A percentile compares a stretch with the other conserved stretches of the same genome.
phyloP scores from a whole-genome alignment of 1,140 invertebrate genomes.

The Holcopasites calliopsidis region DNA sequence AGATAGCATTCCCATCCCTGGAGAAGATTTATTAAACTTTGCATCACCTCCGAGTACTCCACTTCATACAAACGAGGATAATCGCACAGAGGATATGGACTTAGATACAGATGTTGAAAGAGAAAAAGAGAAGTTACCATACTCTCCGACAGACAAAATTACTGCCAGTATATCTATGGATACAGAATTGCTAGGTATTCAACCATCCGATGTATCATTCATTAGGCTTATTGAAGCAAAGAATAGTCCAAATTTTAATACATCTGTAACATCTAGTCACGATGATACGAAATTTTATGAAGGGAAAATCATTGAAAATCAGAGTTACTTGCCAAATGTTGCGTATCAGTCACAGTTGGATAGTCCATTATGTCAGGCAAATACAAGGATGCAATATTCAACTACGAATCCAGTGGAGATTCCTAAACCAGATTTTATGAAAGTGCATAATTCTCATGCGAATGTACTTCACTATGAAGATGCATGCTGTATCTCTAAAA shows the following conservation, averaged over 20 bases:
- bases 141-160: conserved; percentile 73
- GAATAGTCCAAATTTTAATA: conserved; percentile 24
- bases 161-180: conserved; percentile 46
- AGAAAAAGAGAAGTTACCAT: conserved; percentile 70
- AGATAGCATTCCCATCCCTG: conserved; percentile 57
- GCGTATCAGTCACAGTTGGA: not conserved
- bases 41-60: conserved; percentile 29
- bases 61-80: conserved; percentile 31
- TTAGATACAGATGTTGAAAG: conserved; percentile 74
- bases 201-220: conserved; percentile 61
- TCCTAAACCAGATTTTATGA: conserved; percentile 11
- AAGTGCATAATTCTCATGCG: conserved; percentile 16
- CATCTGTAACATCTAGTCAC: conserved; percentile 1
- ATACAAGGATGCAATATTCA: conserved; percentile 56
- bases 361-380: conserved; percentile 14
- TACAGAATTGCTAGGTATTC: conserved; percentile 52
- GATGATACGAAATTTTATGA: conserved; percentile 16
- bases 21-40: conserved; percentile 48
- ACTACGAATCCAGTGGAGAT: conserved; percentile 47
- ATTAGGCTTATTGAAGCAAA: conserved; percentile 46
- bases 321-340: conserved; percentile 21
- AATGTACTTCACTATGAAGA: not conserved
- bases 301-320: conserved; percentile 33
- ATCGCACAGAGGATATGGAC: conserved; percentile 75
- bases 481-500: not conserved